Conservation (phyloP, 2,888 invertebrate species). For the Nesidiocoris tenuis region DNA sequence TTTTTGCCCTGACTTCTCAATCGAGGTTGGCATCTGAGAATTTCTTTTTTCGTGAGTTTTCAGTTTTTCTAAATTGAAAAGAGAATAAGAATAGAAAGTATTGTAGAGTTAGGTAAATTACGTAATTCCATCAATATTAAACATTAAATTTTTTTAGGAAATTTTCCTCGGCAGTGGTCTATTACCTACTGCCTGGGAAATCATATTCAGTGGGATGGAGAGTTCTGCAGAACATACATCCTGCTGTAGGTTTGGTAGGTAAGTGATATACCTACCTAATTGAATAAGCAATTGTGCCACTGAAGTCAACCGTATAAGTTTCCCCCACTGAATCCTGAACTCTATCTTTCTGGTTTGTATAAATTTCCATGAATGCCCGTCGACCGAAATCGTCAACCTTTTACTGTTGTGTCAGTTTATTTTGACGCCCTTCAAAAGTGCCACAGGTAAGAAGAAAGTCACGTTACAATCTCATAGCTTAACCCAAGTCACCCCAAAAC, state of each 20-base stretch:
- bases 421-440: background rate
- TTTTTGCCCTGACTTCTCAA: too few species aligned
- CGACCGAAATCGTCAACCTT: background rate
- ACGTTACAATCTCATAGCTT: too few species aligned
- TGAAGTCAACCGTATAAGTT: background rate
- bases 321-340: background rate
- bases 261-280: background rate
- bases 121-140: too few species aligned
- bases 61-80: too few species aligned
- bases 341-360: background rate
- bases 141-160: too few species aligned
- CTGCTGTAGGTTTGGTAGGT: background rate
- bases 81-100: too few species aligned
- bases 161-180: background rate
- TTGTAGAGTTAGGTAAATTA: too few species aligned
- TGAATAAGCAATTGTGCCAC: background rate
- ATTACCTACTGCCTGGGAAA: background rate
- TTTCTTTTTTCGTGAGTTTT: too few species aligned
- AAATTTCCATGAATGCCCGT: background rate
- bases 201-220: background rate
- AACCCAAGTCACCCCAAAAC: too few species aligned
- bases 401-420: background rate
- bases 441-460: too few species aligned
- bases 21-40: too few species aligned
- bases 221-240: background rate